A percentile compares a stretch with the other conserved stretches of the same genome.
Evolutionary conservation across 1,140 invertebrate genomes (phyloP).

Genomic region (Drosophila arizonae): DNA sequence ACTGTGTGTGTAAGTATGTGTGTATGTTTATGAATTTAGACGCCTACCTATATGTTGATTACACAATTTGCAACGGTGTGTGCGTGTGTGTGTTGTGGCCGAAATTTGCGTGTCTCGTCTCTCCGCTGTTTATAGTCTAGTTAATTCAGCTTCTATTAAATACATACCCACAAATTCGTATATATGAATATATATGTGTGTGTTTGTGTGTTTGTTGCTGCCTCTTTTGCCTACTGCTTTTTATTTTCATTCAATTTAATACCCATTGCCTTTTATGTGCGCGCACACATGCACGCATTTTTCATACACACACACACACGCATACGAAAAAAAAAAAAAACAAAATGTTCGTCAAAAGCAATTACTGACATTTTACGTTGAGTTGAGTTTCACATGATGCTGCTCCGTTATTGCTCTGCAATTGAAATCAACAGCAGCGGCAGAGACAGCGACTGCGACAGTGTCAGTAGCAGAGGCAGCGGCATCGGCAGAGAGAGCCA

Average conservation of each 20-base stretch:
- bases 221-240: constrained; percentile 57
- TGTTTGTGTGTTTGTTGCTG: not conserved
- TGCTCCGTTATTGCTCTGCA: constrained; percentile 68
- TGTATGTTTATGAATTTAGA: not conserved
- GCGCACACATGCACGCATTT: constrained; percentile 27
- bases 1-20: not conserved
- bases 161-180: not conserved
- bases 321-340: constrained; percentile 16
- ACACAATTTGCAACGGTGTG: constrained; percentile 51
- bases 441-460: constrained; percentile 41
- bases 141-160: constrained; percentile 53
- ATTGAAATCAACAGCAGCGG: constrained; percentile 60
- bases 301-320: constrained; percentile 12
- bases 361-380: constrained; percentile 72
- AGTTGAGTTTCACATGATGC: constrained; percentile 52
- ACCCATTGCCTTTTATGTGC: constrained; percentile 59
- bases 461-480: constrained; percentile 27
- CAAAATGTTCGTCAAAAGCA: constrained; percentile 55
- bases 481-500: constrained; percentile 9
- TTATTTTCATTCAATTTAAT: constrained; percentile 79
- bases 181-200: not conserved
- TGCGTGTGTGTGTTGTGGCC: constrained; percentile 17
- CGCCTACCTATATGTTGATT: constrained; percentile 47
- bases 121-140: constrained; percentile 55
- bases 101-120: constrained; percentile 30